Percentiles rank a stretch among this genome's conserved stretches.
Evolutionary conservation across 2,113 vertebrate species (phyloP).

Genomic region (Lampris incognitus): DNA sequence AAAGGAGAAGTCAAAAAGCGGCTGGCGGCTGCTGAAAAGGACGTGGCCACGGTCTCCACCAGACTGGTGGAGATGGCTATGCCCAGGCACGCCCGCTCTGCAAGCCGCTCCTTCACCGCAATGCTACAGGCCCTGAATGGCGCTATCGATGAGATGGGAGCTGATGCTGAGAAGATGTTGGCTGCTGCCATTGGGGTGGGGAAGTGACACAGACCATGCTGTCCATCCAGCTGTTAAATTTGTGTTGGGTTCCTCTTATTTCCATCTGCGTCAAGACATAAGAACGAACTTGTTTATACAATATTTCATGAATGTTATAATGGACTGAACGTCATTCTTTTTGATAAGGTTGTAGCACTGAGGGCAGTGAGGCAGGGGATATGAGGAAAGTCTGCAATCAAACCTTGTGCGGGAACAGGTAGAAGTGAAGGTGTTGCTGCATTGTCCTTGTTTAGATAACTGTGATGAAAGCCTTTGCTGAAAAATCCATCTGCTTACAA

Average conservation of each 20-base stretch:
- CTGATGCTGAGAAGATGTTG: slow-evolving; percentile 74
- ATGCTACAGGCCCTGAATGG: slow-evolving; percentile 76
- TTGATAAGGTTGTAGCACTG: too few species aligned
- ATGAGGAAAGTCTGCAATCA: too few species aligned
- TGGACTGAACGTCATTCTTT: too few species aligned
- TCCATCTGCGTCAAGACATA: background rate
- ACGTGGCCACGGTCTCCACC: slow-evolving; percentile 41
- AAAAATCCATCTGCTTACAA: too few species aligned
- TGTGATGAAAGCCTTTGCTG: too few species aligned
- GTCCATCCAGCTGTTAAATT: background rate
- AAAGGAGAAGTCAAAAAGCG: slow-evolving; percentile 74
- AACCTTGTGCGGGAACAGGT: too few species aligned
- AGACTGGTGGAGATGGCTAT: slow-evolving; percentile 77
- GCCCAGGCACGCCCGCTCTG: slow-evolving; percentile 71
- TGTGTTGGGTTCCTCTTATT: background rate
- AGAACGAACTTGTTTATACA: background rate
- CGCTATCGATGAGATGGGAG: slow-evolving; percentile 78
- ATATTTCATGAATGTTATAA: background rate
- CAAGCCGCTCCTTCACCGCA: slow-evolving; percentile 73
- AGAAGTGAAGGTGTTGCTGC: too few species aligned
- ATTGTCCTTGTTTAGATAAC: too few species aligned
- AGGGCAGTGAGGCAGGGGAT: too few species aligned
- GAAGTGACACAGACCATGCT: slow-evolving; percentile 24
- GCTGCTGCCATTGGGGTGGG: slow-evolving; percentile 39
- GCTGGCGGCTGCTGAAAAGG: slow-evolving; percentile 69